phyloP scores from a whole-genome alignment of 2,113 vertebrate species.

The Gallinago jamesoni region DNA sequence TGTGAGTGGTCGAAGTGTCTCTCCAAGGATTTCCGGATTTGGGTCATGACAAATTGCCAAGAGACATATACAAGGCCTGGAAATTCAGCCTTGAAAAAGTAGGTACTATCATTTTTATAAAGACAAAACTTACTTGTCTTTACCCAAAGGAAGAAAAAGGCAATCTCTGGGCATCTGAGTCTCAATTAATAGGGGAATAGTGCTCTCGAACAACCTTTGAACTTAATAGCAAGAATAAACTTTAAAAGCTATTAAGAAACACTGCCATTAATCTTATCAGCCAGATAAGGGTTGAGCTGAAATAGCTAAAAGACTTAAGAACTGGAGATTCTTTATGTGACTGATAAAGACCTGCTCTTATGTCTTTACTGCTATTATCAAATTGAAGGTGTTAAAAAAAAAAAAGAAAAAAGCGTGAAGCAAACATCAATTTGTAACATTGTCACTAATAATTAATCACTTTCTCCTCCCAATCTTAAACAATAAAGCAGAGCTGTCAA shows the following conservation, averaged over 20 bases:
- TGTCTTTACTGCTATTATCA: not conserved
- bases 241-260: constrained; percentile 28
- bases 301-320: constrained; percentile 24
- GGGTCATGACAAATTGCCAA: not conserved
- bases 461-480: not conserved
- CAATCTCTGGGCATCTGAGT: not conserved
- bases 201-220: constrained; percentile 6
- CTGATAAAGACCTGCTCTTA: constrained; percentile 25
- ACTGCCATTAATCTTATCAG: constrained; percentile 63
- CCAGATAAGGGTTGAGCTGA: constrained; percentile 18
- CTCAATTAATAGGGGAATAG: not conserved
- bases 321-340: constrained; percentile 22
- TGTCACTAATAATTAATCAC: not conserved
- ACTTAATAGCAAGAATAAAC: constrained; percentile 11
- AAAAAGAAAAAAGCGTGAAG: not conserved
- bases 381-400: not conserved
- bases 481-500: not conserved
- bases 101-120: not conserved
- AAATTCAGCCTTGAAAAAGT: not conserved
- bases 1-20: not conserved
- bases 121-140: not conserved
- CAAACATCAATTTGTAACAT: not conserved
- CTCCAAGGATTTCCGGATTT: not conserved
- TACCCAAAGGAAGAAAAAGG: not conserved
- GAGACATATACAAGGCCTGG: not conserved